Evolutionary conservation across 1,140 invertebrate species (phyloP), one percentile per base, ranked within the genome.

Genomic region (Orchestia grillus): DNA sequence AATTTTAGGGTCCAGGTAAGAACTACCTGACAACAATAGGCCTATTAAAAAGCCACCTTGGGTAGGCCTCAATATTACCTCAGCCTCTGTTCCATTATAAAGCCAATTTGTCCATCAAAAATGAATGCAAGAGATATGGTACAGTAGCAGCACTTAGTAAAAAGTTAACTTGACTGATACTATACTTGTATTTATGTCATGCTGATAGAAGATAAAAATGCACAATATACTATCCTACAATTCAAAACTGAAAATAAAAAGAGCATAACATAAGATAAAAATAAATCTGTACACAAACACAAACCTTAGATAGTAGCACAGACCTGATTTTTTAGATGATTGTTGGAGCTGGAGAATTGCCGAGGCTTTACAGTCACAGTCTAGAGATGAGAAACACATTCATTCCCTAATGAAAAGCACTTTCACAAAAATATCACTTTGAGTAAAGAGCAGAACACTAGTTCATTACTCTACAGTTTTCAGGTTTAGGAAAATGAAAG

Each of bases 11-110:
- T 41, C n/a, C 41, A 90, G 88, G 88, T 90, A 94, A 94, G 44
- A 94, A 94, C 44, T 94, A 47, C 92, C 92, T 94, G 44, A 94
- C 92, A 94, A 94, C 92, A 94, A 94, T 94, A 94, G 92, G 92
- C 92, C 47, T 94, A 94, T 94, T 94, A 94, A 45, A 94, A n/a
- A 44, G 36, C 44, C 92, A 6, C 92, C 44, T 44, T 42, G 88
- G 41, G 43, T 41, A 36, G 88, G 43, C 43, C 36, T 90, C 88
- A 90, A 41, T 15, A 15, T 44, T 90, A 90, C 88, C 88, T 36
- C 43, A 8, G 41, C n/a, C 88, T 28, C 43, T 44, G 4, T 43
- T 28, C 88, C 15, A 42, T 8, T 42, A 4, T 90, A 4, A 42
- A 43, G 36, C 88, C 88, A 42, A 44, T 90, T 23, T 36, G 3